Percentiles rank a stretch among this genome's conserved stretches.
Conservation (phyloP, 2,888 invertebrate genomes). For the Tetranychus piercei region DNA sequence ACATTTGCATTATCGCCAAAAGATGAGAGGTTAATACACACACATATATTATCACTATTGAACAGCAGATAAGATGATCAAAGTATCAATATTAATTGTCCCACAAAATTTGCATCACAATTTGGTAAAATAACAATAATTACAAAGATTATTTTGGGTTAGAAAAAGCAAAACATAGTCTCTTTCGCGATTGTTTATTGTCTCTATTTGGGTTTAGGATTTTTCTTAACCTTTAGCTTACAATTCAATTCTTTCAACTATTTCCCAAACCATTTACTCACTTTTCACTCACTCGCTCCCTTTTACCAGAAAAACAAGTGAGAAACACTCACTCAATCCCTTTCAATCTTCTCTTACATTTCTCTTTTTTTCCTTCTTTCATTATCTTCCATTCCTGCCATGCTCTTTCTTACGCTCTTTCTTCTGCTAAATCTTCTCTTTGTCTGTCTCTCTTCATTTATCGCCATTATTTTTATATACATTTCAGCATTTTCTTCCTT, state of each 20-base stretch:
- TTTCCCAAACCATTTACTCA: background rate
- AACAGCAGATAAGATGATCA: too few relatives aligned
- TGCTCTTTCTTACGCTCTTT: background rate
- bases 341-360: background rate
- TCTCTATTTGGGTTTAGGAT: background rate
- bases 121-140: too few relatives aligned
- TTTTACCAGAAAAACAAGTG: background rate
- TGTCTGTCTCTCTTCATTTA: constrained; percentile 8
- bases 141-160: too few relatives aligned
- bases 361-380: background rate
- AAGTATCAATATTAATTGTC: too few relatives aligned
- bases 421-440: constrained; percentile 10
- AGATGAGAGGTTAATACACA: too few relatives aligned
- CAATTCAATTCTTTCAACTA: background rate
- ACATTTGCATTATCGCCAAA: too few relatives aligned
- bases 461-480: constrained; percentile 9
- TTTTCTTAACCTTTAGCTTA: background rate
- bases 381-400: background rate
- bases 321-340: background rate
- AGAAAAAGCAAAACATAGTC: too few relatives aligned
- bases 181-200: background rate
- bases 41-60: too few relatives aligned
- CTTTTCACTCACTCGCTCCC: constrained; percentile 1
- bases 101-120: too few relatives aligned
- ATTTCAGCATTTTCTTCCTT: constrained; percentile 5